Base-by-base conservation (phyloP, 2,113 vertebrate species). In the Micronycteris hirsuta region DNA sequence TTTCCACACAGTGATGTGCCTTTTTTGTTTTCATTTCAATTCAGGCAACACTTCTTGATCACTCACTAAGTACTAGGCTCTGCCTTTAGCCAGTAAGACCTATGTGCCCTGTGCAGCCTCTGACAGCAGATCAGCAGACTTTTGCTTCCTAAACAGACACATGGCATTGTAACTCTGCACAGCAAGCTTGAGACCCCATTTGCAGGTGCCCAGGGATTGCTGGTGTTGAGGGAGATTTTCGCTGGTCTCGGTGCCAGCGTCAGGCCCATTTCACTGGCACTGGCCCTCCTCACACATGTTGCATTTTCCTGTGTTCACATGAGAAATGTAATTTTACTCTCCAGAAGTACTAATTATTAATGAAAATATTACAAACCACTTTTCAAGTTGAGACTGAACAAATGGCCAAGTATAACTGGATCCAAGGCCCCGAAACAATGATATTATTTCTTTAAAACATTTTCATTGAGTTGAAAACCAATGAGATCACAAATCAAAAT, bases 241-340 rank as follows among this genome's bases (percentile, higher is more conserved):
- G 38, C 76, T 4, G 22, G 12, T 81, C 63, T 38, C 8, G 28
- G 3, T 56, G 74, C 74, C 92, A 9, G 0, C 45, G 77, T 68
- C 68, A 45, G 90, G 76, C 45, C 8, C 0, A 15, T 77, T 94
- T 94, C 28, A 36, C 85, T 78, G 93, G 63, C 73, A 80, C 9
- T 89, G 78, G 31, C 67, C 58, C 77, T 93, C 1, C 45, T 94
- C 56, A 45, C n/a, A 4, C 26, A 19, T 19, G 89, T n/a, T 54
- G 71, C 5, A 36, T 88, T 86, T 96, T 89, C 84, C 12, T 11
- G 0, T 87, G 85, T 73, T 86, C 96, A 90, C 47, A 41, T 92
- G 76, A 96, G 83, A 96, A 95, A 93, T 94, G 70, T 63, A 84
- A 94, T 71, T 89, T 97, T 86, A 82, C 65, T n/a, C 33, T 65